phyloP scores from a whole-genome alignment of 2,797 vertebrate species.

The Xenentodon cancila region DNA sequence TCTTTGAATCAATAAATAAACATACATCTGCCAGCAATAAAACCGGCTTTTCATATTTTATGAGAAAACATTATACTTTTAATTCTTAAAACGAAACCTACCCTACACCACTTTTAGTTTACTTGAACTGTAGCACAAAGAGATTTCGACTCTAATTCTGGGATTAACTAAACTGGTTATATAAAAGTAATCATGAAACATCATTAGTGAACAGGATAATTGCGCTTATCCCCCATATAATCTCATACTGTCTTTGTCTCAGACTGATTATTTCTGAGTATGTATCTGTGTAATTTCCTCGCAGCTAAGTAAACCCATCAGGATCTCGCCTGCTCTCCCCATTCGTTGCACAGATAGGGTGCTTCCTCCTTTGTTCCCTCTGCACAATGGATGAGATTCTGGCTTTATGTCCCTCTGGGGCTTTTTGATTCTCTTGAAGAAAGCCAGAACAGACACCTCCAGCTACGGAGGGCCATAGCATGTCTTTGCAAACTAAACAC shows the following conservation, averaged over 20 bases:
- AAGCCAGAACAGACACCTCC: slow-evolving; percentile 72
- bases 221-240: slow-evolving; percentile 21
- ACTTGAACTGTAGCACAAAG: slow-evolving; percentile 5
- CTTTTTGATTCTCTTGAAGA: slow-evolving; percentile 79
- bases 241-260: slow-evolving; percentile 25
- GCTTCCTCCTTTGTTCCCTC: slow-evolving; percentile 48
- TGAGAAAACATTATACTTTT: too few species aligned
- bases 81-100: not conserved
- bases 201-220: slow-evolving; percentile 32
- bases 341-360: slow-evolving; percentile 48
- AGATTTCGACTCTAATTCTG: too few species aligned
- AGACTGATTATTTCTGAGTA: slow-evolving; percentile 43
- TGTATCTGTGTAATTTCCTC: slow-evolving; percentile 68
- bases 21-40: not conserved
- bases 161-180: slow-evolving; percentile 32
- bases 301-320: slow-evolving; percentile 51
- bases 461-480: slow-evolving; percentile 47
- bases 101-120: not conserved
- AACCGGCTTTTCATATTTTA: not conserved
- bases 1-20: not conserved
- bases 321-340: slow-evolving; percentile 57
- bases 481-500: slow-evolving; percentile 63
- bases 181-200: slow-evolving; percentile 28
- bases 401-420: slow-evolving; percentile 66
- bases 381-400: slow-evolving; percentile 64